Conservation (phyloP, 2,113 vertebrate species). For the Hypomesus transpacificus region DNA sequence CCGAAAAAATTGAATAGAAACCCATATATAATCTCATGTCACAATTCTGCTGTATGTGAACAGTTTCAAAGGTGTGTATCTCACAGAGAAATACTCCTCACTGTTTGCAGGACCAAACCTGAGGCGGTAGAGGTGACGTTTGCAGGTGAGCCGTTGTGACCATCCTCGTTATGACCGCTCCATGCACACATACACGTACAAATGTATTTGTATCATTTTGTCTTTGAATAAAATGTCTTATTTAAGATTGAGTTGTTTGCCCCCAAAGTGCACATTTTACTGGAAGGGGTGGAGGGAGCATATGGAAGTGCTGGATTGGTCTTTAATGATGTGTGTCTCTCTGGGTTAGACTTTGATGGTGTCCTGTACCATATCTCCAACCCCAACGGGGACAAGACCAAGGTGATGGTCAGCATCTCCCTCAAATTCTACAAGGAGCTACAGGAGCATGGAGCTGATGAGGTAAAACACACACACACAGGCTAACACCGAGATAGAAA, state of each 20-base stretch:
- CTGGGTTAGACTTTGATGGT: constrained; percentile 91
- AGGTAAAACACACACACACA: constrained; percentile 69
- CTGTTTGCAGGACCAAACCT: constrained; percentile 87
- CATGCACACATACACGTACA: too few relatives aligned
- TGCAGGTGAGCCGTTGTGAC: constrained; percentile 80
- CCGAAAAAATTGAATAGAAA: too few relatives aligned
- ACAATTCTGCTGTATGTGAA: too few relatives aligned
- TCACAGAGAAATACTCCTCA: constrained; percentile 1
- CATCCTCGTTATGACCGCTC: too few relatives aligned
- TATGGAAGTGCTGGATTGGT: not conserved
- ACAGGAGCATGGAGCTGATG: constrained; percentile 93
- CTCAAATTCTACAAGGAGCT: constrained; percentile 99
- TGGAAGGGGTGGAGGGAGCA: not conserved
- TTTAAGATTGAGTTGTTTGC: too few relatives aligned
- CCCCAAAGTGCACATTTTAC: not conserved
- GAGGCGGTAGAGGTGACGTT: constrained; percentile 98
- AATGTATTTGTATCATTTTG: too few relatives aligned
- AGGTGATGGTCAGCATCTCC: constrained; percentile 99
- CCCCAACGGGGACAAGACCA: constrained; percentile 96
- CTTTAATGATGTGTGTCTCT: not conserved
- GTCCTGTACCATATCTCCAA: constrained; percentile 99
- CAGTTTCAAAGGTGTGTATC: not conserved
- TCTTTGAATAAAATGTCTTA: too few relatives aligned
- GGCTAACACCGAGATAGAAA: not conserved
- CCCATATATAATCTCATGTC: too few relatives aligned